A percentile compares a stretch with the other conserved stretches of the same genome.
phyloP scores from a whole-genome alignment of 2,888 invertebrate species.

The Phortica okadai region DNA sequence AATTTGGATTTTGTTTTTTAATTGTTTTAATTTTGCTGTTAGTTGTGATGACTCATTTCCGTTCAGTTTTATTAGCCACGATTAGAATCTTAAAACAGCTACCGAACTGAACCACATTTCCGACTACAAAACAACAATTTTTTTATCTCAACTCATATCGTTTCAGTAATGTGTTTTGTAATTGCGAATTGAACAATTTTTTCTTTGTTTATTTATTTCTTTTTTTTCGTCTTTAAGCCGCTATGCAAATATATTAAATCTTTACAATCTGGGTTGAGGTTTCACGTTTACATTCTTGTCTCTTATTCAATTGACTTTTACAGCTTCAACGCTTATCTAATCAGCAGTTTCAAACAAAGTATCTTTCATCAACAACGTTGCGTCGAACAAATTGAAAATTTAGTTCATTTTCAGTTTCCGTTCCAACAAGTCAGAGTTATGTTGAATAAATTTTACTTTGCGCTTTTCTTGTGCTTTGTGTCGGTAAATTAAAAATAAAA shows the following conservation, averaged over 20 bases:
- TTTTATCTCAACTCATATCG: not conserved
- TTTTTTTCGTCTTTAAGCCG: not conserved
- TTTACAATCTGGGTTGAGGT: not conserved
- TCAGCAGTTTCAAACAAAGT: not conserved
- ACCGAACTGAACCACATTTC: not conserved
- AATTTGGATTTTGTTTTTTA: not conserved
- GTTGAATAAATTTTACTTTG: conserved; percentile 1
- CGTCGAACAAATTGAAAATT: not conserved
- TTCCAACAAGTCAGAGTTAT: not conserved
- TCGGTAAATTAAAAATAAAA: not conserved
- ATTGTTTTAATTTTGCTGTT: not conserved
- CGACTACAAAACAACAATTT: not conserved
- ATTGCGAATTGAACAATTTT: not conserved
- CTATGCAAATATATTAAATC: not conserved
- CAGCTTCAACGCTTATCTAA: conserved; percentile 7
- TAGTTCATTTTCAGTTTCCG: not conserved
- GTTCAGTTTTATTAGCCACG: not conserved
- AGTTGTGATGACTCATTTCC: not conserved
- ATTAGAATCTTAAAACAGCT: not conserved
- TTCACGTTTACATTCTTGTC: not conserved
- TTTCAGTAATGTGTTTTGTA: not conserved
- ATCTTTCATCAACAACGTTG: not conserved
- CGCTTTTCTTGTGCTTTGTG: not conserved
- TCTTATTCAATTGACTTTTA: not conserved
- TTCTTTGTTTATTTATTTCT: conserved; percentile 16